These are phyloP conservation scores for Zaprionus africanus DNA, from an alignment of 1,140 invertebrate species.

Conservation along the genomic window DNA sequence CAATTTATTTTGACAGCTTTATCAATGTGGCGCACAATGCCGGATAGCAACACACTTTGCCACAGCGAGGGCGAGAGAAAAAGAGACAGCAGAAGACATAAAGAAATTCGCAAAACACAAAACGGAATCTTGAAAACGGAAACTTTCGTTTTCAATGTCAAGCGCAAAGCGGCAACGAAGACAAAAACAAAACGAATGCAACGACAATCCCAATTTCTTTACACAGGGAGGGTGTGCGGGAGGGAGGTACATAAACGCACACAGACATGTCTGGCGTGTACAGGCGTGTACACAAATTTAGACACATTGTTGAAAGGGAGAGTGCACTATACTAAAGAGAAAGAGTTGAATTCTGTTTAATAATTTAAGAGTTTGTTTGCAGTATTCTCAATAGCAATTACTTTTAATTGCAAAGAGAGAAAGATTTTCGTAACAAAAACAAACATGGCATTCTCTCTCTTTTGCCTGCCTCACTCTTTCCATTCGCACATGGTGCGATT, in stretches of 20 bases:
- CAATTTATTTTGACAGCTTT: neutral
- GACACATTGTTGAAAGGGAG: neutral
- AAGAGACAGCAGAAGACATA: neutral
- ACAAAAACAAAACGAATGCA: conserved; percentile 35
- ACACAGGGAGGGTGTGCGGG: conserved; percentile 6
- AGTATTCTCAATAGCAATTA: neutral
- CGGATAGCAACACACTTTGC: neutral
- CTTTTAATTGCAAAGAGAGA: neutral
- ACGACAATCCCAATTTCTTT: conserved; percentile 23
- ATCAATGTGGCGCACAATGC: neutral
- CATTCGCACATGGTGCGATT: neutral
- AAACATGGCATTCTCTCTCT: neutral
- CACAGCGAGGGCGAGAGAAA: conserved; percentile 14
- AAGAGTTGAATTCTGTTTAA: neutral
- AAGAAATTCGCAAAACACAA: conserved; percentile 27
- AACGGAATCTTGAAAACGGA: conserved; percentile 40
- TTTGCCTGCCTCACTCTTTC: neutral
- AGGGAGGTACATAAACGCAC: neutral
- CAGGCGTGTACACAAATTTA: neutral
- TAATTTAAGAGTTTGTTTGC: neutral
- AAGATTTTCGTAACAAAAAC: neutral
- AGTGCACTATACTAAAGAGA: neutral
- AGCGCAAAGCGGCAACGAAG: conserved; percentile 23
- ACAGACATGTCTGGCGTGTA: neutral
- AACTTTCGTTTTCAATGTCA: conserved; percentile 77